These are phyloP conservation scores for Ceratosolen solmsi DNA, from an alignment of 1,140 invertebrate species.

Conservation along the genomic window DNA sequence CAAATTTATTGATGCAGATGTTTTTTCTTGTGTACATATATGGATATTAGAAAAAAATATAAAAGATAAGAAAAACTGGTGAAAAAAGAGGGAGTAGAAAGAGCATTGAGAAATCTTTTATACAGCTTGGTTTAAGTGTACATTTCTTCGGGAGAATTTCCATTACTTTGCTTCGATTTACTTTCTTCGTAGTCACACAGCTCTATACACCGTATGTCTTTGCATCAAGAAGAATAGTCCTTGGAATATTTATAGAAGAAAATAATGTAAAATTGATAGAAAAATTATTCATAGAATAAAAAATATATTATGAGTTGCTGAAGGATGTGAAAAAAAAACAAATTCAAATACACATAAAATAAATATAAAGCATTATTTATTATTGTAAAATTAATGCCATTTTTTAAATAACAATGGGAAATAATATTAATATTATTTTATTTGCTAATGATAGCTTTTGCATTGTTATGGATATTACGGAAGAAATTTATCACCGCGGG, in stretches of 20 bases:
- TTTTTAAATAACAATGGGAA: too few species aligned
- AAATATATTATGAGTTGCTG: background rate
- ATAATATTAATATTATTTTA: too few species aligned
- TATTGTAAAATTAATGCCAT: too few species aligned
- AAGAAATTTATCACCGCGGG: too few species aligned
- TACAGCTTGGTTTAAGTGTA: background rate
- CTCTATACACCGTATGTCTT: background rate
- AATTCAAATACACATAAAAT: too few species aligned
- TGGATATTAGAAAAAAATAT: background rate
- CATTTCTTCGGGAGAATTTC: slow-evolving; percentile 24
- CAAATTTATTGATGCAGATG: background rate
- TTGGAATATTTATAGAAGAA: slow-evolving; percentile 16
- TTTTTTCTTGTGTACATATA: background rate
- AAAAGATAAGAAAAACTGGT: background rate
- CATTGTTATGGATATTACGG: too few species aligned
- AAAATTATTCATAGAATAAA: slow-evolving; percentile 30
- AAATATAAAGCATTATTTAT: too few species aligned
- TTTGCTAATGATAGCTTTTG: too few species aligned
- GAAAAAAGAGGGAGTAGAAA: background rate
- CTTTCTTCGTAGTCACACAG: background rate
- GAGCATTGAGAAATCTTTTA: slow-evolving; percentile 27
- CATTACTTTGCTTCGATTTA: slow-evolving; percentile 39
- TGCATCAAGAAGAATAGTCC: slow-evolving; percentile 16
- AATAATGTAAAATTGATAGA: slow-evolving; percentile 33
- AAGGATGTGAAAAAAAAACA: background rate